A percentile compares a stretch with the other conserved stretches of the same genome.
phyloP scores from a whole-genome alignment of 2,797 vertebrate species.

The Buphagus erythrorhynchus region DNA sequence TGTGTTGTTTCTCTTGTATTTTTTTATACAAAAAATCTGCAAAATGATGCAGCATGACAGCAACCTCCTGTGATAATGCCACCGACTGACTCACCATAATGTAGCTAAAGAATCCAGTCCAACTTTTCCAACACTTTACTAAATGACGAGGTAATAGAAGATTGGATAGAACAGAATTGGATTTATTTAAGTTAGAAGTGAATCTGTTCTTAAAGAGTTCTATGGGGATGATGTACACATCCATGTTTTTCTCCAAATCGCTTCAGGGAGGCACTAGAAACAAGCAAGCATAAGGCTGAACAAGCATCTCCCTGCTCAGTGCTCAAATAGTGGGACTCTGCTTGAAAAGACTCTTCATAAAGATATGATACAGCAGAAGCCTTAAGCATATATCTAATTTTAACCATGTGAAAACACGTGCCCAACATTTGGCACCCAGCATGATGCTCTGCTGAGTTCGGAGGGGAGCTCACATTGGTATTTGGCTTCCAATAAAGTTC shows the following conservation, averaged over 20 bases:
- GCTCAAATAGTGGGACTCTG: background rate
- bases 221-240: background rate
- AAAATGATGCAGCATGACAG: background rate
- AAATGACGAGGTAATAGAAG: background rate
- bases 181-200: background rate
- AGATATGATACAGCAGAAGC: background rate
- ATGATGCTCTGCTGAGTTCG: background rate
- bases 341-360: background rate
- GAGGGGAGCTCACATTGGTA: fast-evolving
- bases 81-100: background rate
- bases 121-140: background rate
- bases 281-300: background rate
- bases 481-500: fast-evolving
- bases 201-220: background rate
- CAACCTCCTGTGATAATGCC: background rate
- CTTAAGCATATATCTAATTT: background rate
- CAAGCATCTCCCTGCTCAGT: background rate
- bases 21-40: background rate
- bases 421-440: background rate
- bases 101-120: background rate
- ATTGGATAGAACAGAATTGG: background rate
- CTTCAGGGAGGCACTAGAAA: background rate
- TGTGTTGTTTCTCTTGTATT: background rate
- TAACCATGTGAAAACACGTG: fast-evolving
- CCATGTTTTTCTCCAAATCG: background rate